Base-by-base conservation (phyloP, 2,113 vertebrate species). In the Centrocercus urophasianus region DNA sequence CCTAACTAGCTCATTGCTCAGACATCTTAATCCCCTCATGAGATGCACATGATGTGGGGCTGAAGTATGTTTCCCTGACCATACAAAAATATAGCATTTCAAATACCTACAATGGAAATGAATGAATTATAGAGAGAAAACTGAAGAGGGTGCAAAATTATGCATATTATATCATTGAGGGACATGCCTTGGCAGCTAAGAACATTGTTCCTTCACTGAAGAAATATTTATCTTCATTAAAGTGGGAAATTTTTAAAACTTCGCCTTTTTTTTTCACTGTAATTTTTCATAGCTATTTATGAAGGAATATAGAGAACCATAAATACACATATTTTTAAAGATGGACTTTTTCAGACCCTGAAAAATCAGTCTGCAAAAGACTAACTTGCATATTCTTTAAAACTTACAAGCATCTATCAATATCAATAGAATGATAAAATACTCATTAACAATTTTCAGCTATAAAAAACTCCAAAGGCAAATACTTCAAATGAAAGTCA, bases 1-100 rank as follows among this genome's bases (percentile, higher is more conserved):
- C 27, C 13, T 59, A n/a, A 50, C n/a, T 40, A n/a, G 21, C 0
- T 2, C 57, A 59, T 20, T 71, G 13, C 54, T 14, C 3, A 2
- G 76, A 64, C 24, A 11, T 47, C 57, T 75, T 61, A 77, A 71
- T 48, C 3, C 22, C 13, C 38, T 11, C 4, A 54, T 54, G 16
- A 2, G 4, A 19, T 18, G 16, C 19, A 60, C 70, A 25, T 19
- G 6, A 13, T 13, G 71, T 32, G 7, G 17, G 13, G 6, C 8
- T 50, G 32, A 88, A 94, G 40, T 28, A 50, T 4, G 54, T 72
- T 48, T 81, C 19, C 17, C 20, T 60, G 24, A 3, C 8, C 32
- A 48, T 8, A 9, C 2, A 28, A 65, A 93, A 71, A 57, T 18
- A 38, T 11, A 36, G 12, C 11, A 21, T 6, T 40, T 1, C 12